Evolutionary conservation across 1,140 invertebrate species (phyloP).

Genomic region (Varroa destructor): DNA sequence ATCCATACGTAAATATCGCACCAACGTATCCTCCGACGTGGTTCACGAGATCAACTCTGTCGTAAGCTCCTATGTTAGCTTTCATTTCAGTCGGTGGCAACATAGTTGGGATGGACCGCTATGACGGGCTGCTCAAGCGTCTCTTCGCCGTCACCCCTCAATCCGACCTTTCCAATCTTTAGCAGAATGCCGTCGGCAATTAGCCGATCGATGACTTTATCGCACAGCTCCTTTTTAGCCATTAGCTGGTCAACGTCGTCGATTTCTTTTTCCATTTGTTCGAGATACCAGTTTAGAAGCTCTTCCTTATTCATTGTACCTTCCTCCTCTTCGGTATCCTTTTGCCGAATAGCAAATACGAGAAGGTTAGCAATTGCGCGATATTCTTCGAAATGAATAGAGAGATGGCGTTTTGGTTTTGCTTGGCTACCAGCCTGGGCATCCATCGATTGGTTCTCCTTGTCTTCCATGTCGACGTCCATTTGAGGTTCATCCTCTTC

Average conservation of each 20-base stretch:
- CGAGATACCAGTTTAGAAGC: constrained; percentile 83
- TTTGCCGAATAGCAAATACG: constrained; percentile 68
- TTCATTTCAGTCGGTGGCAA: constrained; percentile 49
- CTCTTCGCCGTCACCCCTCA: constrained; percentile 46
- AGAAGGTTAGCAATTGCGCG: constrained; percentile 81
- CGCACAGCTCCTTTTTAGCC: constrained; percentile 74
- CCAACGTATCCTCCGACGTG: too few species aligned
- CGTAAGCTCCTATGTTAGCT: constrained; percentile 32
- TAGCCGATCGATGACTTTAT: constrained; percentile 85
- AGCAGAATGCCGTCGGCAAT: constrained; percentile 50
- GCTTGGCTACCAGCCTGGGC: constrained; percentile 29
- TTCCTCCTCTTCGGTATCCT: constrained; percentile 55
- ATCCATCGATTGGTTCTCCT: constrained; percentile 29
- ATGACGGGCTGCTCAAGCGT: constrained; percentile 69
- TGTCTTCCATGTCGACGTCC: constrained; percentile 31
- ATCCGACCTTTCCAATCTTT: constrained; percentile 39
- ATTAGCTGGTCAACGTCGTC: constrained; percentile 80
- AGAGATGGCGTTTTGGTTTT: constrained; percentile 62
- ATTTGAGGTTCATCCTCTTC: constrained; percentile 39
- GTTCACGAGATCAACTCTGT: background rate
- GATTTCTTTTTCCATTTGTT: constrained; percentile 66
- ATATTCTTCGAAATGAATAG: constrained; percentile 87
- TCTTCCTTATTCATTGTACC: constrained; percentile 63
- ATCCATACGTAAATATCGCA: too few species aligned
- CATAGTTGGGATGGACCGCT: constrained; percentile 90